These are phyloP conservation scores for Epirrita christyi DNA, from an alignment of 2,888 invertebrate genomes.

Conservation along the genomic window DNA sequence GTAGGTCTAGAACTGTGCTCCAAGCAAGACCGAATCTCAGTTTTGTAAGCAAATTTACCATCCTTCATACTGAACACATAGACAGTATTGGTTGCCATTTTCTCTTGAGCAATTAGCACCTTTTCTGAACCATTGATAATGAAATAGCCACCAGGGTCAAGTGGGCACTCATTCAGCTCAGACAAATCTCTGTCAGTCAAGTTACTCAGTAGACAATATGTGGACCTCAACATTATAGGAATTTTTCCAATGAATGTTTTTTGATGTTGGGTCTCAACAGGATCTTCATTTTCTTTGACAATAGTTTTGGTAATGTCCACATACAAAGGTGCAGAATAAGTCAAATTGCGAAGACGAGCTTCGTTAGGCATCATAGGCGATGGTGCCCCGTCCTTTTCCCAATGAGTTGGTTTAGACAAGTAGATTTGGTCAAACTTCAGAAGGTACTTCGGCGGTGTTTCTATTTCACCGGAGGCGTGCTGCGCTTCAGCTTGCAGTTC, in stretches of 20 bases:
- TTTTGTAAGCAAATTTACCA: conserved; percentile 99
- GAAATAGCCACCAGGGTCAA: conserved; percentile 99
- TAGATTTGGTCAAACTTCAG: conserved; percentile 99
- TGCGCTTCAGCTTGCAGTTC: conserved; percentile 99
- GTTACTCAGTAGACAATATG: conserved; percentile 97
- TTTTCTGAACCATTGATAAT: conserved; percentile 99
- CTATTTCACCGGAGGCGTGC: conserved; percentile 96
- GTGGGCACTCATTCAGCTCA: conserved; percentile 99
- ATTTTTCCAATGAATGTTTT: conserved; percentile 95
- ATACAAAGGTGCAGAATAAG: conserved; percentile 99
- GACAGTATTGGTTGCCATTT: conserved; percentile 99
- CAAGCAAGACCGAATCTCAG: conserved; percentile 95
- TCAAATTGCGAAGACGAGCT: conserved; percentile 97
- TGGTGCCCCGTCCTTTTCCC: conserved; percentile 99
- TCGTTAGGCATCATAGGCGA: conserved; percentile 99
- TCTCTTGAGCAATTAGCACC: conserved; percentile 99
- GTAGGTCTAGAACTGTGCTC: conserved; percentile 95
- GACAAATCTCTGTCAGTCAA: conserved; percentile 99
- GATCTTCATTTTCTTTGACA: conserved; percentile 95
- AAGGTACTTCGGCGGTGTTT: conserved; percentile 95
- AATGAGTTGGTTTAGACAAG: conserved; percentile 99
- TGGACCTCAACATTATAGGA: conserved; percentile 99
- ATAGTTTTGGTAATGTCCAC: conserved; percentile 99
- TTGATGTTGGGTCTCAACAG: conserved; percentile 92
- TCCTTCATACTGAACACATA: conserved; percentile 99